Conservation (phyloP, 1,140 invertebrate species). For the Grapholita molesta region DNA sequence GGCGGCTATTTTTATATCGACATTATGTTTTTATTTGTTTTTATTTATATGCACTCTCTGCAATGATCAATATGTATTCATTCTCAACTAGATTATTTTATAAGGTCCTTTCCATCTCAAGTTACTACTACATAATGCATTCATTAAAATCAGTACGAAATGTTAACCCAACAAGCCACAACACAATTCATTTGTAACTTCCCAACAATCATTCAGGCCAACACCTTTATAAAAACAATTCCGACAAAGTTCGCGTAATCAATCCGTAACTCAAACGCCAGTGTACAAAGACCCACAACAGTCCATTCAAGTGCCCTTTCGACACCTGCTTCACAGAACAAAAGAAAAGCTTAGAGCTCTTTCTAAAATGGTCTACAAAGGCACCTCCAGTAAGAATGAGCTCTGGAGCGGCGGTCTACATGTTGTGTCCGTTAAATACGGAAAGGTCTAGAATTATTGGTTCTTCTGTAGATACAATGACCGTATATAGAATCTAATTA, state of each 20-base stretch:
- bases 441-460: background rate
- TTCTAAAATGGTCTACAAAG: background rate
- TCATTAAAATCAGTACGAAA: background rate
- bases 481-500: conserved; percentile 14
- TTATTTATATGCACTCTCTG: no score
- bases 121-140: background rate
- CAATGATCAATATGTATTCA: no score
- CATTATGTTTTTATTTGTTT: no score
- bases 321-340: background rate
- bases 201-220: conserved; percentile 12
- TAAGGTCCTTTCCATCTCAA: no score
- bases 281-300: background rate
- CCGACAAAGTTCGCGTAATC: background rate
- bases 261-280: conserved; percentile 15
- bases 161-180: background rate
- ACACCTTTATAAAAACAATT: conserved; percentile 16
- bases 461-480: background rate
- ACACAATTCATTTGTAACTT: conserved; percentile 14
- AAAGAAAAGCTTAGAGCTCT: background rate
- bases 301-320: background rate
- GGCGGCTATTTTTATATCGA: no score
- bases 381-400: background rate
- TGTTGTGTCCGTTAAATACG: background rate
- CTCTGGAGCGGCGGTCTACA: background rate
- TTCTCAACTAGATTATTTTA: no score